phyloP scores from a whole-genome alignment of 2,113 vertebrate genomes.

The Cephalopholis sonnerati region DNA sequence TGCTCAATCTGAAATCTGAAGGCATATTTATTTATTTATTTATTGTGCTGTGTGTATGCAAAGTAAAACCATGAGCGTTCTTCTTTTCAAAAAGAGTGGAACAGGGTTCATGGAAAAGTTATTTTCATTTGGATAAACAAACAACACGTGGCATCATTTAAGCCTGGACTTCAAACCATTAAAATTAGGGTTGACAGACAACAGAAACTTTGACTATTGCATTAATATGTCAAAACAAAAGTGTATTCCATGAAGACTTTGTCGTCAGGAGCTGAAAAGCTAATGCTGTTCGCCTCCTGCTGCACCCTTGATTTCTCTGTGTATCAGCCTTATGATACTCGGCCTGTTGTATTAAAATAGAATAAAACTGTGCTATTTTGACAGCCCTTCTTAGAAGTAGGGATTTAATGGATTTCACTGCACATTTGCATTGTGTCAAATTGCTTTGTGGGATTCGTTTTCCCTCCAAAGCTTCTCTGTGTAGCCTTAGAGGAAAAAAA shows the following conservation, averaged over 20 bases:
- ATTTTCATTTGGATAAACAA: neutral
- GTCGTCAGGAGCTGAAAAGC: neutral
- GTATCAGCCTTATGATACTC: neutral
- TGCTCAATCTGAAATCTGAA: neutral
- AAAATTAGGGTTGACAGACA: neutral
- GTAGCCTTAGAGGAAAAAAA: neutral
- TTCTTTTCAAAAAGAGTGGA: neutral
- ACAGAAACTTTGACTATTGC: neutral
- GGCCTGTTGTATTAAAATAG: neutral
- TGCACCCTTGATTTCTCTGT: neutral
- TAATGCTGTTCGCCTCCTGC: neutral
- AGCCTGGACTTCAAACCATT: neutral
- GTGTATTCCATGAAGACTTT: neutral
- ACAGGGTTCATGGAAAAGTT: neutral
- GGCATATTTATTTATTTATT: neutral
- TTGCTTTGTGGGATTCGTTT: conserved; percentile 38
- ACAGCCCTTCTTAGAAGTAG: conserved; percentile 11
- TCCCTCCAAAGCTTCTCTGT: conserved; percentile 26
- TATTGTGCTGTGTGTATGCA: neutral
- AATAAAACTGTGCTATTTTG: conserved; percentile 24
- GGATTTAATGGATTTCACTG: conserved; percentile 42
- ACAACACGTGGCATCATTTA: neutral
- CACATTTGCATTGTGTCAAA: conserved; percentile 46
- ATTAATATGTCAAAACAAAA: conserved; percentile 15
- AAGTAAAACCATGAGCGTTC: neutral